These are phyloP conservation scores for Keiferia lycopersicella DNA, from an alignment of 2,888 invertebrate genomes.

Conservation along the genomic window DNA sequence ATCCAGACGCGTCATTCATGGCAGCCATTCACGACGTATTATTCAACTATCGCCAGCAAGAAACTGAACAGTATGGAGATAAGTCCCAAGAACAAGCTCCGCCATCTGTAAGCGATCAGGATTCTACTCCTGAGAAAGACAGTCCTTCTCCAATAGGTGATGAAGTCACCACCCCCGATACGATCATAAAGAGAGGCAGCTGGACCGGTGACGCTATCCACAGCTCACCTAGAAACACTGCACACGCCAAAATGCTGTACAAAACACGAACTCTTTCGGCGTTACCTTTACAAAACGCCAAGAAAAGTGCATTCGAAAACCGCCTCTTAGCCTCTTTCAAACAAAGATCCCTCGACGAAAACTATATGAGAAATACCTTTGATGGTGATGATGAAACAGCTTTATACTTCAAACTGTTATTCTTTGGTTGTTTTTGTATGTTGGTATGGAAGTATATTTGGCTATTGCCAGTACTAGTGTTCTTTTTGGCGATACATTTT, in stretches of 20 bases:
- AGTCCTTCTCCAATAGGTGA: constrained; percentile 47
- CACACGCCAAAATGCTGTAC: constrained; percentile 64
- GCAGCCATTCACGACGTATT: constrained; percentile 59
- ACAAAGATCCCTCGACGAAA: constrained; percentile 69
- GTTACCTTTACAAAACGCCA: constrained; percentile 62
- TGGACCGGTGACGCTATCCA: constrained; percentile 57
- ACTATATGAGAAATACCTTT: constrained; percentile 68
- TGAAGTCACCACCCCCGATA: constrained; percentile 52
- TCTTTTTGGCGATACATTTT: constrained; percentile 88
- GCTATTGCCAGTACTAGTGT: constrained; percentile 87
- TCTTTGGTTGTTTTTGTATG: constrained; percentile 92
- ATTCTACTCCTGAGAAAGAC: constrained; percentile 63
- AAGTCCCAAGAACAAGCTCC: constrained; percentile 51
- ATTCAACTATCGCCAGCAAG: constrained; percentile 46
- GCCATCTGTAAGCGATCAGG: constrained; percentile 55
- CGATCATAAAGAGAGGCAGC: constrained; percentile 54
- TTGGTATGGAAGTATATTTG: constrained; percentile 93
- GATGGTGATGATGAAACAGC: constrained; percentile 82
- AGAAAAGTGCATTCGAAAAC: constrained; percentile 61
- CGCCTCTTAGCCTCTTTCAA: constrained; percentile 67
- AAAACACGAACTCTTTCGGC: constrained; percentile 74
- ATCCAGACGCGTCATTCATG: constrained; percentile 65
- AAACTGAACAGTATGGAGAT: constrained; percentile 46
- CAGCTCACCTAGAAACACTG: constrained; percentile 54
- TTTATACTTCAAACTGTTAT: constrained; percentile 87